These are phyloP conservation scores for Netelia melanura DNA, from an alignment of 2,888 invertebrate species.

Conservation along the genomic window DNA sequence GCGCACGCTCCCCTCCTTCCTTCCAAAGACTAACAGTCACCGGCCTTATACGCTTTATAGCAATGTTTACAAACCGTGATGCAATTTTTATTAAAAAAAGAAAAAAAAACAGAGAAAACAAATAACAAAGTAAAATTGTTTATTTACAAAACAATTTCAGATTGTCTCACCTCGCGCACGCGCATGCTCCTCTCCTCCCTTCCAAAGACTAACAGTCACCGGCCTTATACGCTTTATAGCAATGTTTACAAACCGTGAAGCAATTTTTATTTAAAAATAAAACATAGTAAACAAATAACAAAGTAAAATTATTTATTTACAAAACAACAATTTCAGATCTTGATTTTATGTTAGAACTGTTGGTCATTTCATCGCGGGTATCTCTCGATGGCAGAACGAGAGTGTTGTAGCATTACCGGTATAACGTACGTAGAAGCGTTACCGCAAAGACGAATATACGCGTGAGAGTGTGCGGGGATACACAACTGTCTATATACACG, in stretches of 20 bases:
- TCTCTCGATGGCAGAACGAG: too few species aligned
- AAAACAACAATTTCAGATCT: too few species aligned
- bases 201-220: neutral
- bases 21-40: neutral
- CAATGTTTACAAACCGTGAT: slow-evolving; percentile 51
- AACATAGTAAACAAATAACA: neutral
- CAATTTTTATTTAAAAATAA: neutral
- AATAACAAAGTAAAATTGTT: too few species aligned
- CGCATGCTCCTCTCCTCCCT: neutral
- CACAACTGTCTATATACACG: neutral
- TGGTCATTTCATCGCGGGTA: too few species aligned
- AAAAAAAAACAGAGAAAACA: neutral
- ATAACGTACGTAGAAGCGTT: too few species aligned
- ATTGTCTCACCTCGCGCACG: slow-evolving; percentile 41
- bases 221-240: slow-evolving; percentile 9
- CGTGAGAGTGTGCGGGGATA: neutral
- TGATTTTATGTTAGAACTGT: too few species aligned
- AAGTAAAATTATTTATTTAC: too few species aligned
- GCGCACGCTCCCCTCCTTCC: neutral
- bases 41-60: slow-evolving; percentile 11
- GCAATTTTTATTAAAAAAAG: neutral
- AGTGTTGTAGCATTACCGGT: too few species aligned
- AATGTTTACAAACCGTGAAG: slow-evolving; percentile 52
- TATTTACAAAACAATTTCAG: too few species aligned
- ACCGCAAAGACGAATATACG: neutral